Base-by-base conservation (phyloP, 2,888 invertebrate genomes). In the Drosophila parthenogenetica region DNA sequence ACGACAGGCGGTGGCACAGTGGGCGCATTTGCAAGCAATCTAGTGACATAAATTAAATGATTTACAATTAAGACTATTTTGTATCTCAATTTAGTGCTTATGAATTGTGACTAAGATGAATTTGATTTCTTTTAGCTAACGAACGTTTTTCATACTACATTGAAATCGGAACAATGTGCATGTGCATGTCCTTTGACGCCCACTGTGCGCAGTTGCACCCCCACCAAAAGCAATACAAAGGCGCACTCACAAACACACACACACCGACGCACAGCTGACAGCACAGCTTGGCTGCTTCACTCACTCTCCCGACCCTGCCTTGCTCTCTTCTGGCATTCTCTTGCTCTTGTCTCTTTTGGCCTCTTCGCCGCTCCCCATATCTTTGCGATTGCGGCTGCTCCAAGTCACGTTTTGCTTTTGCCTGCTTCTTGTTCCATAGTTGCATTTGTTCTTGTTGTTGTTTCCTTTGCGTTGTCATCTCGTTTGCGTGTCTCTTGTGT, bases 381-480 rank as follows among this genome's bases (percentile, higher is more conserved):
- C 67, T 46, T 46, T 45, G 60, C 60, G 53, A 61, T 64, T 75
- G 74, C 50, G 74, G 68, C 79, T 85, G 72, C 70, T 72, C 73
- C 72, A 75, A 86, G 83, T 88, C 83, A 88, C 89, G 83, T 88
- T 83, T 83, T 53, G 63, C 42, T 42, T 66, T 55, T 69, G 60
- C 60, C 60, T 74, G 72, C 35, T 35, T 35, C 54, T 67, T 53
- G 46, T 51, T 72, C 77, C 63, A 22, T 17, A 46, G 25, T 42
- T 74, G 65, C 68, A 74, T 40, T 71, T 67, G 57, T 51, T 76
- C 50, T 46, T 78, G 68, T 64, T 76, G 73, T 63, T 84, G 65
- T 67, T 81, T 76, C 86, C 82, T 85, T 73, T 87, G 82, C 87
- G 82, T 87, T 85, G 87, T 83, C 87, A 85, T 85, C 82, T 81